Evolutionary conservation across 2,888 invertebrate genomes (phyloP).

Genomic region (Hydriomena furcata): DNA sequence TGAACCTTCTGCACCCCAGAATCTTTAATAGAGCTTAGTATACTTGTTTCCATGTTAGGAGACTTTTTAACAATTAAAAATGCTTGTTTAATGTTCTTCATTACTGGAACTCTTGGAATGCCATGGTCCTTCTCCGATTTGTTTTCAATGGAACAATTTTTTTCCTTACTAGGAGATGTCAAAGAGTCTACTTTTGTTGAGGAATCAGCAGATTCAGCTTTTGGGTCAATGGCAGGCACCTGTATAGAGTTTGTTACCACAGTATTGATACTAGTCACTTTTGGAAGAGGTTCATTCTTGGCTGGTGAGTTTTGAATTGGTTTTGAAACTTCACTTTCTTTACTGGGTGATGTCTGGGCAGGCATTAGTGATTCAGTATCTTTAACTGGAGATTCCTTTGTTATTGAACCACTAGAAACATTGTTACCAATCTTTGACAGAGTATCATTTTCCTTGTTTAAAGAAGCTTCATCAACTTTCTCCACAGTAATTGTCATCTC

Average conservation of each 20-base stretch:
- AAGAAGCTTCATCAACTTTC: constrained; percentile 53
- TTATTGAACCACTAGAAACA: constrained; percentile 20
- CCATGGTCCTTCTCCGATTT: constrained; percentile 6
- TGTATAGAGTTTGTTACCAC: constrained; percentile 1
- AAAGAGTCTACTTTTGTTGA: constrained; percentile 34
- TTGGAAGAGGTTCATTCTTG: constrained; percentile 35
- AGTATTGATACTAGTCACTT: constrained; percentile 16
- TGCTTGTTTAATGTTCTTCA: constrained; percentile 7
- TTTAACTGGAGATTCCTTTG: constrained; percentile 6
- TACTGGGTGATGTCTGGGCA: constrained; percentile 27
- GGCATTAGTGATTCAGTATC: constrained; percentile 1
- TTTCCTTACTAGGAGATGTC: constrained; percentile 15
- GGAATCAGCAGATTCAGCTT: constrained; percentile 46
- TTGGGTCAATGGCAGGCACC: constrained; percentile 27
- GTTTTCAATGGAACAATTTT: constrained; percentile 22
- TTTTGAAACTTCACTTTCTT: constrained; percentile 29
- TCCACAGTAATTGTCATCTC: constrained; percentile 69
- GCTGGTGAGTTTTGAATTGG: constrained; percentile 30
- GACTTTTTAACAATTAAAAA: constrained; percentile 21
- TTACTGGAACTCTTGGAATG: constrained; percentile 6
- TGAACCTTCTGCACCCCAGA: constrained; percentile 10
- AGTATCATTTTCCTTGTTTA: constrained; percentile 34
- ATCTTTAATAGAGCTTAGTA: constrained; percentile 22
- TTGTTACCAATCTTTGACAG: constrained; percentile 18
- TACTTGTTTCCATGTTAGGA: constrained; percentile 29